These are phyloP conservation scores for Formicarius rufipectus DNA, from an alignment of 2,113 vertebrate species.

Conservation along the genomic window DNA sequence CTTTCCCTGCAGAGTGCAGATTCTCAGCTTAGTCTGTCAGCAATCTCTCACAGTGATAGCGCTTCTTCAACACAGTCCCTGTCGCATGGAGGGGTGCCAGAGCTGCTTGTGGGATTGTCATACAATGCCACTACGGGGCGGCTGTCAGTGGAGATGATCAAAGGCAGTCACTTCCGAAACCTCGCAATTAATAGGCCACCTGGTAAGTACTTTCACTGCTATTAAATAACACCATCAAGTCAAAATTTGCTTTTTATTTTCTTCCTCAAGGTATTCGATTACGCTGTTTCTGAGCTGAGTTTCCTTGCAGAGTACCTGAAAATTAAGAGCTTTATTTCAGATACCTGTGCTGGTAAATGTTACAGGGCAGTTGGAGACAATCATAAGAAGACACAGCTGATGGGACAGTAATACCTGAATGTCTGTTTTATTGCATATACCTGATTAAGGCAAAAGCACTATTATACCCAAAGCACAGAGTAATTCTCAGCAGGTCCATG, in stretches of 20 bases:
- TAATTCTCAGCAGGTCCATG: background rate
- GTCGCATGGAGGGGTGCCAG: constrained; percentile 90
- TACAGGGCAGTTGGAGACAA: background rate
- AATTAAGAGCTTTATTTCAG: constrained; percentile 8
- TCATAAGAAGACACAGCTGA: background rate
- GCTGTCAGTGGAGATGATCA: constrained; percentile 95
- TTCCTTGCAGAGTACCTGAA: background rate
- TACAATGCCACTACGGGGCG: constrained; percentile 95
- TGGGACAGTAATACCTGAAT: background rate
- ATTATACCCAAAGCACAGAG: background rate
- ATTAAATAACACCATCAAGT: background rate
- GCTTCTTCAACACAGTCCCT: constrained; percentile 90
- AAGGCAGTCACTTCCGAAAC: constrained; percentile 97
- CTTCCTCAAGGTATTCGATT: background rate
- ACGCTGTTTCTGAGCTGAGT: background rate
- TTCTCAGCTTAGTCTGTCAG: constrained; percentile 86
- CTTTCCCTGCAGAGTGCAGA: constrained; percentile 81
- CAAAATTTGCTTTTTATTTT: constrained; percentile 27
- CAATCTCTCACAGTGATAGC: constrained; percentile 87
- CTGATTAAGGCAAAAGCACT: background rate
- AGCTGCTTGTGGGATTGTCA: constrained; percentile 90
- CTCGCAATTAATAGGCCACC: constrained; percentile 89
- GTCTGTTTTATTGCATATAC: background rate
- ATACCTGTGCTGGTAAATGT: background rate
- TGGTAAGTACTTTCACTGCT: constrained; percentile 76